A percentile compares a stretch with the other conserved stretches of the same genome.
These are phyloP conservation scores for Limnothrissa miodon DNA, from an alignment of 2,113 vertebrate species.

Conservation along the genomic window DNA sequence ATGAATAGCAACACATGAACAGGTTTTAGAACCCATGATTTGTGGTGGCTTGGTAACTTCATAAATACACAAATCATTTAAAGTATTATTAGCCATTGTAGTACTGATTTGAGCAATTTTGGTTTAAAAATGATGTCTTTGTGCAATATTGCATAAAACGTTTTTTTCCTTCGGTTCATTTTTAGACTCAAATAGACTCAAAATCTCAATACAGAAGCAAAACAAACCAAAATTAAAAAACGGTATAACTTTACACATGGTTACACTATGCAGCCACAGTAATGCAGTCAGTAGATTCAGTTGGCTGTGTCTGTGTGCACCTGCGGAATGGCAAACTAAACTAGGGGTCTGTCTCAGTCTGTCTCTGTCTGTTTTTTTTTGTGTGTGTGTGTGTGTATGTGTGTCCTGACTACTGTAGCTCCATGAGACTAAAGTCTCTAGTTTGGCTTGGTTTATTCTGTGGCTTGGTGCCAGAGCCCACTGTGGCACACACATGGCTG, in stretches of 20 bases:
- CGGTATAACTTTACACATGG: too few species aligned
- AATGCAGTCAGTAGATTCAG: neutral
- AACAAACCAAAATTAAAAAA: too few species aligned
- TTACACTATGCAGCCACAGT: neutral
- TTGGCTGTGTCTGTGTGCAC: neutral
- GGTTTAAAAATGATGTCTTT: too few species aligned
- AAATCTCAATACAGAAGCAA: too few species aligned
- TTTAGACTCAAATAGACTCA: too few species aligned
- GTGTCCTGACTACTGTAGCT: too few species aligned
- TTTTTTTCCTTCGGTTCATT: too few species aligned
- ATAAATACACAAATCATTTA: too few species aligned
- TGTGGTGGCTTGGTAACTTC: too few species aligned
- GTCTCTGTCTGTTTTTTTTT: neutral
- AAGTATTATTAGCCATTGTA: too few species aligned
- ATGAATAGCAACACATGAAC: neutral
- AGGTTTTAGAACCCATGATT: neutral
- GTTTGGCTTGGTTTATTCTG: neutral
- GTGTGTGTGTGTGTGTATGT: neutral
- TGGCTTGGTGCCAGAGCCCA: neutral
- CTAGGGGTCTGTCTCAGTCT: neutral
- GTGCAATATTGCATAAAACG: too few species aligned
- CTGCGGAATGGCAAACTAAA: neutral
- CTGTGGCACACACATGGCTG: neutral
- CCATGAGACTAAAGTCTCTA: neutral
- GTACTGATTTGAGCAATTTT: too few species aligned